These are phyloP conservation scores for Thymallus thymallus DNA, from an alignment of 2,113 vertebrate genomes.

Conservation along the genomic window DNA sequence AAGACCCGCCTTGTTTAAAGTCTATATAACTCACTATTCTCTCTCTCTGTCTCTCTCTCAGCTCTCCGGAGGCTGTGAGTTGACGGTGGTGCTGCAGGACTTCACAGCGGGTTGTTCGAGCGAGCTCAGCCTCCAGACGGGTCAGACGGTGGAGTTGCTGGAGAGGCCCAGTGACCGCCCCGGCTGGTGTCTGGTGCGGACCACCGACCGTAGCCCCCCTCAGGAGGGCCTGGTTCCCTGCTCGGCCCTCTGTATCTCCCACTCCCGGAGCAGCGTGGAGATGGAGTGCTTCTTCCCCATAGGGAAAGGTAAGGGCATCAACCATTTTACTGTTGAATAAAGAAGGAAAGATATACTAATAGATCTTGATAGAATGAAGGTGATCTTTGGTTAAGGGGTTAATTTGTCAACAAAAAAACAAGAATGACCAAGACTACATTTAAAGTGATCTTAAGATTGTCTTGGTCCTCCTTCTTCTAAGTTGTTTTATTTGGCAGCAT, in stretches of 20 bases:
- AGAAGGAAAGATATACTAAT: too few relatives aligned
- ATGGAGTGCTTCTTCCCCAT: constrained; percentile 97
- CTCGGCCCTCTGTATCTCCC: constrained; percentile 88
- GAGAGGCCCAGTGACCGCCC: constrained; percentile 90
- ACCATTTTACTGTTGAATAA: too few relatives aligned
- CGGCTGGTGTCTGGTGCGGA: constrained; percentile 92
- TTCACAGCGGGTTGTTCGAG: constrained; percentile 84
- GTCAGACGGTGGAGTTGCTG: constrained; percentile 94
- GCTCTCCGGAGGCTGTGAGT: constrained; percentile 95
- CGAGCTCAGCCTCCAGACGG: constrained; percentile 85
- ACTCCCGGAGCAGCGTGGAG: constrained; percentile 95
- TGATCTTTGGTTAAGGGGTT: too few relatives aligned
- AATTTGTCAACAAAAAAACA: too few relatives aligned
- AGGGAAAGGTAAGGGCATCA: constrained; percentile 86
- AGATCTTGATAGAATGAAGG: too few relatives aligned
- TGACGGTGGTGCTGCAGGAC: constrained; percentile 95
- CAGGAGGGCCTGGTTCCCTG: constrained; percentile 96
- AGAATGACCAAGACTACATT: too few relatives aligned
- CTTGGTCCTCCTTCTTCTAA: too few relatives aligned
- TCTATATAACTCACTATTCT: not conserved
- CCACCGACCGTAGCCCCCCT: constrained; percentile 85
- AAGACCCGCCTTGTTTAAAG: not conserved
- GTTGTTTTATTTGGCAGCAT: too few relatives aligned
- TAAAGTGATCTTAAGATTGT: too few relatives aligned
- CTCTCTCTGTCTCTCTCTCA: constrained; percentile 40